Base-by-base conservation (phyloP, 2,888 invertebrate species). In the Idaea dimidiata region DNA sequence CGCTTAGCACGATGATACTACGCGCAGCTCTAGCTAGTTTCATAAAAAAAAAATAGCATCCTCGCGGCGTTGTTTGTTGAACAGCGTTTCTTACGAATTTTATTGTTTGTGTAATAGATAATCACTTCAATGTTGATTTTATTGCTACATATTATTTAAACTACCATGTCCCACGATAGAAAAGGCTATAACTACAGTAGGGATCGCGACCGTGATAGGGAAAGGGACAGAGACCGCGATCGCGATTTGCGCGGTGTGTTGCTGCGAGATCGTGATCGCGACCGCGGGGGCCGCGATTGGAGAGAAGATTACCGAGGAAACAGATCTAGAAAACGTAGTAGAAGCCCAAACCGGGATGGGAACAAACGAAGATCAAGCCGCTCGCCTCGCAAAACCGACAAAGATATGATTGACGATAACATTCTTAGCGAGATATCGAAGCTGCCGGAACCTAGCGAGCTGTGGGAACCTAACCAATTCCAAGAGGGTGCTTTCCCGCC, bases 381-480 rank as follows among this genome's bases (percentile, higher is more conserved):
- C 6, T 83, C 91, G 0, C 91, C 90, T 0, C 77, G 86, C 3
- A 88, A 86, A 66, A 77, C 69, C 59, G 89, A 90, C 4, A 91
- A 91, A 63, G 89, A 90, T 33, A 60, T 85, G 31, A 62, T 89
- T 6, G 91, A 91, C 54, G 91, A 91, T 16, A 91, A 90, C 60
- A 90, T 91, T 65, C 72, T 91, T 60, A 89, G 83, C 68, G 91
- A 91, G 65, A 90, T 91, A 57, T 79, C 89, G 0, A 91, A 91
- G 68, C 69, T 90, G 10, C 91, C 91, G 0, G 89, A 90, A 57
- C 90, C 90, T 0, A 90, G 86, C 66, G 91, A 92, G 59, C 67
- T 91, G 57, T 92, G 91, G 91, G 91, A 91, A 2, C 62, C 60
- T 56, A 87, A 71, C 59, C 88, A 86, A 64, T 87, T 87, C 65